Base-by-base conservation (phyloP, 2,888 invertebrate genomes). In the Pristionchus entomophagus region DNA sequence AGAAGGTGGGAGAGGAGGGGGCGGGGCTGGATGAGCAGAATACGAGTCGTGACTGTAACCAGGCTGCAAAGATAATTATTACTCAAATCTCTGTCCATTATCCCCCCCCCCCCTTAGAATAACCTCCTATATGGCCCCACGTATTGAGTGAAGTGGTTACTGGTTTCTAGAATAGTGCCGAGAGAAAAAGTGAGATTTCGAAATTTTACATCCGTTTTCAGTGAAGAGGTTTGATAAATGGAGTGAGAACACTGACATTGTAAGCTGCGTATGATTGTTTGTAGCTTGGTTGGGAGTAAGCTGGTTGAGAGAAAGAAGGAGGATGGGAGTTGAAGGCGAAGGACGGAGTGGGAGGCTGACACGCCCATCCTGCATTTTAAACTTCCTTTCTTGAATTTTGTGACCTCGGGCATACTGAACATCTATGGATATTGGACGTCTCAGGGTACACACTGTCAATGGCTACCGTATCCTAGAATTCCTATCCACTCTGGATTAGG, bases 291-390 rank as follows among this genome's bases (percentile, higher is more conserved):
- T 56, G 56, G 38, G 69, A 38, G 69, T 32, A 69, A 22, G 41
- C 22, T 45, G 19, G 78, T 22, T 38, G 69, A n/a, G 29, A 32
- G 29, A 22, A 49, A 1, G 51, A 80, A 51, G 51, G 22, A 10
- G 81, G 81, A 10, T 53, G 81, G 35, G 81, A 81, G 32, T 14
- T 38, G 81, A 56, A 53, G 10, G 29, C 2, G 81, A 81, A 81
- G 4, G 81, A 32, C 14, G 81, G 81, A 22, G 81, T 81, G 0
- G 81, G 81, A 53, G 81, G 81, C 45, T 81, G 81, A 22, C 81
- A 81, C 1, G 32, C 8, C 0, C 3, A 38, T 26, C 29, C 45
- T 78, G 78, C 22, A 41, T 10, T 69, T 56, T 38, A 41, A 10
- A n/a, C n/a, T 29, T 32, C 4, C 29, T 65, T 59, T 59, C n/a